Conservation (phyloP, 2,113 vertebrate genomes). For the Tragelaphus strepsiceros region DNA sequence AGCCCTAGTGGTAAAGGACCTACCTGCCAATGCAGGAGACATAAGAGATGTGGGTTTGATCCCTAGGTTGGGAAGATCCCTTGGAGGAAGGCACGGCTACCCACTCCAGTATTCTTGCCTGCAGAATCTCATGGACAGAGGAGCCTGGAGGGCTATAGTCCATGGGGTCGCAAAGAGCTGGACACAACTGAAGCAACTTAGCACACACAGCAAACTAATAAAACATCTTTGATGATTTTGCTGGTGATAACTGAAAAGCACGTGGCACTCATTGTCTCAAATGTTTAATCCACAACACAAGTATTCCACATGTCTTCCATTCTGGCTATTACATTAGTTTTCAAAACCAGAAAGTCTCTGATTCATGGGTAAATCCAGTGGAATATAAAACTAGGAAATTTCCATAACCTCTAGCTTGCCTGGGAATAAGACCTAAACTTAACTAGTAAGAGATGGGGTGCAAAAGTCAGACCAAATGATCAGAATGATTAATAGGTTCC, state of each 20-base stretch:
- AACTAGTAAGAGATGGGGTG: neutral
- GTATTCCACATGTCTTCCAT: neutral
- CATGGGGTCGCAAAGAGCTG: neutral
- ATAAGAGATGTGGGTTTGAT: neutral
- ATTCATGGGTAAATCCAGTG: neutral
- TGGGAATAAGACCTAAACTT: neutral
- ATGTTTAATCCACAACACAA: neutral
- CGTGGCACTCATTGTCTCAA: neutral
- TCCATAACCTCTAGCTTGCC: neutral
- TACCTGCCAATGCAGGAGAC: neutral
- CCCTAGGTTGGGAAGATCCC: neutral
- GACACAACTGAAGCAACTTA: neutral
- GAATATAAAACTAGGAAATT: neutral
- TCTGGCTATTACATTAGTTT: neutral
- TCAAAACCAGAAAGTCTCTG: neutral
- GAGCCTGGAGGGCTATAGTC: rapidly evolving
- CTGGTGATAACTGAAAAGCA: neutral
- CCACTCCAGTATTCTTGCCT: neutral
- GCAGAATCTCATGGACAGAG: neutral
- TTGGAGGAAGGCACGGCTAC: neutral
- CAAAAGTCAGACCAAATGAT: neutral
- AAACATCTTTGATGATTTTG: neutral
- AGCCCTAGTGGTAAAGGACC: neutral
- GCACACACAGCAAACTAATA: neutral
- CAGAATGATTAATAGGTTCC: neutral